Evolutionary conservation across 2,888 invertebrate species (phyloP).

Genomic region (Clistopyga incitator): DNA sequence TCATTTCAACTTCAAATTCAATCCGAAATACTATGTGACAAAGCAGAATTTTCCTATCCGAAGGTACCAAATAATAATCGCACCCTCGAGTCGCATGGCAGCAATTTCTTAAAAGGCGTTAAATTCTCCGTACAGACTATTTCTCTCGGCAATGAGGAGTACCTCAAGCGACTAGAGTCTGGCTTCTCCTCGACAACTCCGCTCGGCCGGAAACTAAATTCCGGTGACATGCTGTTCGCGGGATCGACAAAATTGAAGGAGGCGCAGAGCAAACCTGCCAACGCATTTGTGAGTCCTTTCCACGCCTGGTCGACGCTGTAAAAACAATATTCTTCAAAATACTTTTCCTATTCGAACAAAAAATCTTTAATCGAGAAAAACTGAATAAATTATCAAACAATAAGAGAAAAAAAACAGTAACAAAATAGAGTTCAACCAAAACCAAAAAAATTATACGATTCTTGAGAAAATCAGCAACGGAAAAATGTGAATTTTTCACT

Average conservation of each 20-base stretch:
- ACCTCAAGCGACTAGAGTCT: constrained; percentile 88
- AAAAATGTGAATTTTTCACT: no score
- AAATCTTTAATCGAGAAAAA: no score
- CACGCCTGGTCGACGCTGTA: constrained; percentile 92
- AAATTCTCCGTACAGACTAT: constrained; percentile 99
- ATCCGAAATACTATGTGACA: neutral
- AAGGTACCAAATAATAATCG: constrained; percentile 1
- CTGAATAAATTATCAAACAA: no score
- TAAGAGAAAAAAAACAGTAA: no score
- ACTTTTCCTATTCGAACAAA: no score
- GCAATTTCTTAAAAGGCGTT: constrained; percentile 98
- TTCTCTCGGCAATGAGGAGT: constrained; percentile 97
- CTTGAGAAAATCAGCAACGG: no score
- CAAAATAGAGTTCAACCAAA: no score
- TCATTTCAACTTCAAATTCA: neutral
- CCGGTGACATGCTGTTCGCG: constrained; percentile 93
- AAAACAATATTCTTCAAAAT: constrained; percentile 54
- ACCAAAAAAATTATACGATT: no score
- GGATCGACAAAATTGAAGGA: constrained; percentile 97
- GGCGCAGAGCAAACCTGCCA: constrained; percentile 98
- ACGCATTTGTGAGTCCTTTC: constrained; percentile 94
- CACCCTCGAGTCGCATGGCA: constrained; percentile 96
- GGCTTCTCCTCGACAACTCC: constrained; percentile 85
- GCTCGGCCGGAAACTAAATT: constrained; percentile 92
- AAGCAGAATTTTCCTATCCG: neutral